These are phyloP conservation scores for Nemotelus nigrinus DNA, from an alignment of 2,888 invertebrate species.

Conservation along the genomic window DNA sequence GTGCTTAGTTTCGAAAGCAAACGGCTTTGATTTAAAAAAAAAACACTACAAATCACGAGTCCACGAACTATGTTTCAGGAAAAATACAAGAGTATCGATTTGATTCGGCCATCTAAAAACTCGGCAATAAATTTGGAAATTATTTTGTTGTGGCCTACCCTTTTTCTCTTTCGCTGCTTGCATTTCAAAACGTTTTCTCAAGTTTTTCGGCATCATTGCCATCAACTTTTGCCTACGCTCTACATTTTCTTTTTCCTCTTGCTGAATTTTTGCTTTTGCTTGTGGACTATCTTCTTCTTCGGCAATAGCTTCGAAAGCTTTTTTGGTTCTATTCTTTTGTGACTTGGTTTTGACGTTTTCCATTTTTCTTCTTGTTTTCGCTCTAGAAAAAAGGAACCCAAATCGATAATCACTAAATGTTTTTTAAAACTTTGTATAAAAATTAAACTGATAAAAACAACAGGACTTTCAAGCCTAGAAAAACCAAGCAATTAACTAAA, in stretches of 20 bases:
- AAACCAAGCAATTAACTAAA: not conserved
- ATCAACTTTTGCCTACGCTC: not conserved
- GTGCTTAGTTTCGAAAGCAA: no score
- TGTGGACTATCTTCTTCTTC: constrained; percentile 9
- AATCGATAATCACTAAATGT: not conserved
- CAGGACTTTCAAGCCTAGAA: not conserved
- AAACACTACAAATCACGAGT: no score
- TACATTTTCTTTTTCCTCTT: not conserved
- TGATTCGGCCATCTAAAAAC: no score
- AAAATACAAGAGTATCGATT: no score
- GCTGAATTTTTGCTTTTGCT: not conserved
- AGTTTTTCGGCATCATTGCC: constrained; percentile 3
- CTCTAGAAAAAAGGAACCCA: not conserved
- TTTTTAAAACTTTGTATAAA: not conserved
- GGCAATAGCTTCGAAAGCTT: not conserved
- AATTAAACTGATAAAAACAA: not conserved
- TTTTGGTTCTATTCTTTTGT: constrained; percentile 22
- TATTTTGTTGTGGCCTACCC: not conserved
- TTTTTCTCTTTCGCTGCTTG: constrained; percentile 1
- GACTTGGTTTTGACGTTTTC: constrained; percentile 14
- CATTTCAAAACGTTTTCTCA: not conserved
- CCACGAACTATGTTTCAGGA: no score
- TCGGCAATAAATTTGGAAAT: no score
- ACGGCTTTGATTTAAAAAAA: no score
- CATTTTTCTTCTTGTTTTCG: constrained; percentile 16